Conservation (phyloP, 2,888 invertebrate genomes). For the Elmis aenea region DNA sequence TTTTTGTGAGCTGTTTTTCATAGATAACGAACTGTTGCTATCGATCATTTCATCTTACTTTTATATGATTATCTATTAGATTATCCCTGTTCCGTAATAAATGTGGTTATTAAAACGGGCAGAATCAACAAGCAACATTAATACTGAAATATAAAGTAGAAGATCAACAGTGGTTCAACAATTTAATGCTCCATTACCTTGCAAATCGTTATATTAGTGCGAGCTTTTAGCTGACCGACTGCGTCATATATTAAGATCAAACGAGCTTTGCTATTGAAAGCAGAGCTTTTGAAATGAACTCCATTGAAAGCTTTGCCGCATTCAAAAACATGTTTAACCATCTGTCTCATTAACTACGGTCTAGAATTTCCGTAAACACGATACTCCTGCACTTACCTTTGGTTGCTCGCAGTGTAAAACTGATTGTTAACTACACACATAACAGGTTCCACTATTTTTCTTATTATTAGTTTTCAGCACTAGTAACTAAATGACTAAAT, state of each 20-base stretch:
- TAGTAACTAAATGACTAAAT: too few species aligned
- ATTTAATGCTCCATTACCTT: conserved; percentile 31
- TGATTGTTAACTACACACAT: conserved; percentile 14
- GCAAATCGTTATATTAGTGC: conserved; percentile 31
- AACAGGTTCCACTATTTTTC: too few species aligned
- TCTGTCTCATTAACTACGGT: conserved; percentile 37
- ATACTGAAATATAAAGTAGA: conserved; percentile 19
- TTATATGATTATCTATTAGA: too few species aligned
- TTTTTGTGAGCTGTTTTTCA: too few species aligned
- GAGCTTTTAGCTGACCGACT: conserved; percentile 37
- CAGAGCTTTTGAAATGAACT: conserved; percentile 36
- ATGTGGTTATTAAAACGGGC: too few species aligned
- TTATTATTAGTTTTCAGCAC: too few species aligned
- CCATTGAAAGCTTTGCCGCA: conserved; percentile 38
- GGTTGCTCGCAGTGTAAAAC: conserved; percentile 7
- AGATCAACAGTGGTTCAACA: conserved; percentile 27
- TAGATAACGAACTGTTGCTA: too few species aligned
- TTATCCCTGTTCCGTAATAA: too few species aligned
- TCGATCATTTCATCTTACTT: too few species aligned
- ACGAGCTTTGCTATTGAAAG: conserved; percentile 41
- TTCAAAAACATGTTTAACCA: conserved; percentile 40
- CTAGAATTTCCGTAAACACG: conserved; percentile 39
- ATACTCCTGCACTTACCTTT: conserved; percentile 27
- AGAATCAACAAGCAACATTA: too few species aligned
- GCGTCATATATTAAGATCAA: conserved; percentile 46